Conservation (phyloP, 53 echinoderm and acorn worm genomes). For the Temnopleurus reevesii region DNA sequence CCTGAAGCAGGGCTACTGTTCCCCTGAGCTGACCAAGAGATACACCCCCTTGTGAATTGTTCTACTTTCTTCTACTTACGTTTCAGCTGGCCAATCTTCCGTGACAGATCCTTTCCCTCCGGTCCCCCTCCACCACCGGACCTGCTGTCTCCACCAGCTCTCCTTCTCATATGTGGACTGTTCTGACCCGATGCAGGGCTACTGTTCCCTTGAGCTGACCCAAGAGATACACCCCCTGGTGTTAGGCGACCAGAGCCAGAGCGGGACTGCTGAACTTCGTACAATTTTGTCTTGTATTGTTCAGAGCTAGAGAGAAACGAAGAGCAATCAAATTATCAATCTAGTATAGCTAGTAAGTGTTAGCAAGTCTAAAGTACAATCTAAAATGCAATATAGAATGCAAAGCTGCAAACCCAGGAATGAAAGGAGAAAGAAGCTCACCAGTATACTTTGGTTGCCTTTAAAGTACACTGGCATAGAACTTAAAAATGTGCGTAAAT, state of each 20-base stretch:
- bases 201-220: constrained; percentile 58
- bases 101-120: constrained; percentile 64
- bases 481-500: no score
- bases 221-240: constrained; percentile 37
- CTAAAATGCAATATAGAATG: no score
- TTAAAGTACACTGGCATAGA: no score
- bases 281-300: constrained; percentile 75
- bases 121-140: constrained; percentile 46
- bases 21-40: constrained; percentile 50
- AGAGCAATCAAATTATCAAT: no score
- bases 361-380: no score
- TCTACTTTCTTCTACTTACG: constrained; percentile 68
- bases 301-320: constrained; percentile 62
- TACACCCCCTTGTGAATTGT: constrained; percentile 60
- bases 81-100: constrained; percentile 68
- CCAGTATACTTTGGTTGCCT: no score
- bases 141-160: not conserved
- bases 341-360: constrained; percentile 55
- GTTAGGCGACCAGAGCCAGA: constrained; percentile 18
- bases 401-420: no score
- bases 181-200: constrained; percentile 51
- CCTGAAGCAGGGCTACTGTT: constrained; percentile 54
- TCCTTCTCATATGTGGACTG: constrained; percentile 70
- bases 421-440: no score
- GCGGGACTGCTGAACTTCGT: constrained; percentile 70